Evolutionary conservation across 2,797 vertebrate genomes (phyloP).

Genomic region (Hoplostethus mediterraneus): DNA sequence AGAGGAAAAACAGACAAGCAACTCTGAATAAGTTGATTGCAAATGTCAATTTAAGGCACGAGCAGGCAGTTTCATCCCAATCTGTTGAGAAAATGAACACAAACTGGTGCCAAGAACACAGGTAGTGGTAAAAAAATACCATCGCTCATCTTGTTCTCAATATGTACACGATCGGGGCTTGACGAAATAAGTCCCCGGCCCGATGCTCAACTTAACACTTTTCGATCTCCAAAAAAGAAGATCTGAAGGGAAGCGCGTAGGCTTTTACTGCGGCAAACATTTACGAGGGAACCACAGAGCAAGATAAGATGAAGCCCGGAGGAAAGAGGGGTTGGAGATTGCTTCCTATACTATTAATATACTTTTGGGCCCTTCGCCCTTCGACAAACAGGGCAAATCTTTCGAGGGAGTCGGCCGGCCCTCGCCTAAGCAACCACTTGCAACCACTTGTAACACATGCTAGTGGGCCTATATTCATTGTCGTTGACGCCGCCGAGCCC

Average conservation of each 20-base stretch:
- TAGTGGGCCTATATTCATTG: slow-evolving; percentile 57
- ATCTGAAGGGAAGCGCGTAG: slow-evolving; percentile 19
- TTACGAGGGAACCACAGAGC: slow-evolving; percentile 20
- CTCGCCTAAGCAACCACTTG: too few relatives aligned
- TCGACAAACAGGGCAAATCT: background rate
- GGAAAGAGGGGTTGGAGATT: background rate
- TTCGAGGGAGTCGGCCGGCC: background rate
- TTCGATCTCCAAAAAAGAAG: slow-evolving; percentile 33
- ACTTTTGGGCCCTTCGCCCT: background rate
- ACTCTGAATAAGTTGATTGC: too few relatives aligned
- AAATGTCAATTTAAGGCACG: too few relatives aligned
- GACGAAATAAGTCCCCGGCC: slow-evolving; percentile 57
- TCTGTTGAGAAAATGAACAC: slow-evolving; percentile 10
- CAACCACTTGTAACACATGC: slow-evolving; percentile 14
- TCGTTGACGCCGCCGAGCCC: slow-evolving; percentile 17
- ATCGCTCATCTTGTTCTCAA: slow-evolving; percentile 51
- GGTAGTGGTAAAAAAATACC: slow-evolving; percentile 37
- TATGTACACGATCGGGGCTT: slow-evolving; percentile 44
- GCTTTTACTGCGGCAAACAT: slow-evolving; percentile 31
- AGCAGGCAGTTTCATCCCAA: background rate
- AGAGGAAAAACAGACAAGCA: too few relatives aligned
- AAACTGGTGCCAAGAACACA: slow-evolving; percentile 24
- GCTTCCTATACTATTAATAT: slow-evolving; percentile 11
- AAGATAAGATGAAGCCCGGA: background rate
- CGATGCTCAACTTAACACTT: background rate